A percentile compares a stretch with the other conserved stretches of the same genome.
Conservation (phyloP, 2,888 invertebrate species). For the Lacanobia oleracea region DNA sequence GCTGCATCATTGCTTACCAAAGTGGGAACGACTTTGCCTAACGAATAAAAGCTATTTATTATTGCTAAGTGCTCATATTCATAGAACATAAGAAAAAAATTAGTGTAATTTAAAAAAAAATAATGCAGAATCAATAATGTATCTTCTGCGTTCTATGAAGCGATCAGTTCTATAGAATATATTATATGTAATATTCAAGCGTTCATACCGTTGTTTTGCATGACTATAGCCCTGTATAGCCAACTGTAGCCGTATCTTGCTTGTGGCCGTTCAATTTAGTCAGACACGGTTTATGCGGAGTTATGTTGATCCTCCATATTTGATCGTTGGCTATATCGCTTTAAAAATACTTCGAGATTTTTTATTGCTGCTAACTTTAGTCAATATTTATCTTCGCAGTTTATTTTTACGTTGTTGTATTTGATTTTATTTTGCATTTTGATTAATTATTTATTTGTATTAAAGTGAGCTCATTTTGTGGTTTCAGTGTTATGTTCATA, state of each 20-base stretch:
- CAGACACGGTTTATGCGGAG: conserved; percentile 53
- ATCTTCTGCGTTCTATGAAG: too few relatives aligned
- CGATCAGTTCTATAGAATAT: neutral
- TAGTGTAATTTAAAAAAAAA: too few relatives aligned
- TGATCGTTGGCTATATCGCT: conserved; percentile 55
- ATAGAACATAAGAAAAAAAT: too few relatives aligned
- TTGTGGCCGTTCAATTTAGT: conserved; percentile 63
- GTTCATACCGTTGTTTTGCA: conserved; percentile 40
- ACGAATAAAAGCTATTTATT: neutral
- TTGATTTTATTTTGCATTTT: neutral
- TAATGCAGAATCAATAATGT: too few relatives aligned
- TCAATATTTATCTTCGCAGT: conserved; percentile 29
- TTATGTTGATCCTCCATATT: conserved; percentile 63
- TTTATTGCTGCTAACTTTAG: conserved; percentile 36
- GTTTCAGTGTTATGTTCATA: neutral
- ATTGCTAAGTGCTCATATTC: too few relatives aligned
- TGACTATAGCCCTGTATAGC: conserved; percentile 35
- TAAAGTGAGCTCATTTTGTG: neutral
- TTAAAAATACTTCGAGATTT: conserved; percentile 52
- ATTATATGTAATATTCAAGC: conserved; percentile 23
- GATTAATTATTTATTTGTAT: neutral
- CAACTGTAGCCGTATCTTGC: conserved; percentile 27
- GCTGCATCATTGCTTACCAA: too few relatives aligned
- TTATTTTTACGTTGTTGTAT: conserved; percentile 3
- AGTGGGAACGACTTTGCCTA: neutral